Percentiles rank a stretch among this genome's conserved stretches.
Conservation (phyloP, 2,113 vertebrate species). For the Protobothrops flavoviridis region DNA sequence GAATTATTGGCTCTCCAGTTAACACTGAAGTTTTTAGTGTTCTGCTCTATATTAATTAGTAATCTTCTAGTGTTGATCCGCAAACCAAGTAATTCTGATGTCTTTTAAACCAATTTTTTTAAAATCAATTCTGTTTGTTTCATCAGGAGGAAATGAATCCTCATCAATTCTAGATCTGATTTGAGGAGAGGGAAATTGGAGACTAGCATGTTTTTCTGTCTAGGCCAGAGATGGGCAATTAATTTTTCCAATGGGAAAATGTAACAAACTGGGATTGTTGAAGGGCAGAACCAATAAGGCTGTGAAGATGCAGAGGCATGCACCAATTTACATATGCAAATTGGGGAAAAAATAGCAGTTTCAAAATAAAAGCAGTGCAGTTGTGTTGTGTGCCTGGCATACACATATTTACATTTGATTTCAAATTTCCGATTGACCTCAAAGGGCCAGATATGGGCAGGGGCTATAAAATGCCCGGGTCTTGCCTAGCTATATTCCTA, state of each 20-base stretch:
- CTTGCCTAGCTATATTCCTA: neutral
- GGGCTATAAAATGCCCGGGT: neutral
- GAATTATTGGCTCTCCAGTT: rapidly evolving
- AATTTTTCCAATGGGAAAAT: neutral
- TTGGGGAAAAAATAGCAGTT: neutral
- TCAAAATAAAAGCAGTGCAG: neutral
- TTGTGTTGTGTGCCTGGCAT: neutral
- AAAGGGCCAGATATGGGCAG: no score
- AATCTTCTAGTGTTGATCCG: neutral
- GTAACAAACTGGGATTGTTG: neutral
- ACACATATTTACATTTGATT: neutral
- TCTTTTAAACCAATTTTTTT: neutral
- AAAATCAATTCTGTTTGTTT: neutral
- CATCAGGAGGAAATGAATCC: neutral
- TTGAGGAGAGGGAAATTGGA: neutral
- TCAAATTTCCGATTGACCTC: neutral
- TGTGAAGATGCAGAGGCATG: neutral
- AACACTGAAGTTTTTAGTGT: neutral
- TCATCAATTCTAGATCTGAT: neutral
- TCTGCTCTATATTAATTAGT: neutral
- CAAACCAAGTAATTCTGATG: neutral
- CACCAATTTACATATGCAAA: neutral
- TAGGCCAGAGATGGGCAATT: neutral
- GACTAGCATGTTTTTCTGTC: neutral
- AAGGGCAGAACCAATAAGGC: neutral